Evolutionary conservation across 1,140 invertebrate genomes (phyloP).

Genomic region (Brachionus sp.): DNA sequence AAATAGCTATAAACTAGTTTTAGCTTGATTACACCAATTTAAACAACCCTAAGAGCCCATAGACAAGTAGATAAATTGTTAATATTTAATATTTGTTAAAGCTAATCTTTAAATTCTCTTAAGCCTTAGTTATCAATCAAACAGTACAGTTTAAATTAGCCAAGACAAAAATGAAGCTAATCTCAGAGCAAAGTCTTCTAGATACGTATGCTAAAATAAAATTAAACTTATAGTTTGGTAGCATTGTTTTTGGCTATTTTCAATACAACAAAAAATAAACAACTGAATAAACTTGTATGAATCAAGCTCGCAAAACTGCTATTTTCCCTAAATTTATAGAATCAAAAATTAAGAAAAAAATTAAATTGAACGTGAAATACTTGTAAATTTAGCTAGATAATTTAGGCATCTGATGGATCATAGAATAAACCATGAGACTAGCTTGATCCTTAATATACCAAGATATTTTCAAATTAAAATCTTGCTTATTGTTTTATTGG

Average conservation of each 20-base stretch:
- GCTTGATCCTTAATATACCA: neutral
- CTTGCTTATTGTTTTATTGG: neutral
- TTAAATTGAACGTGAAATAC: neutral
- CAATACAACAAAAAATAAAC: neutral
- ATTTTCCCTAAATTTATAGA: neutral
- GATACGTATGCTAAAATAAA: neutral
- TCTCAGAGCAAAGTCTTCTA: neutral
- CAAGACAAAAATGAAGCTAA: neutral
- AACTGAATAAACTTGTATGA: neutral
- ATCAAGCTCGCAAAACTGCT: neutral
- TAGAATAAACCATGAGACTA: neutral
- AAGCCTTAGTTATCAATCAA: conserved; percentile 34
- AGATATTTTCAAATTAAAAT: conserved; percentile 1
- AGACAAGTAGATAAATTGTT: conserved; percentile 9
- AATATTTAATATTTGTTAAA: conserved; percentile 31
- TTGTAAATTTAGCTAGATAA: neutral
- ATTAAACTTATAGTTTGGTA: neutral
- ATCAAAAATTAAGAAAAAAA: neutral
- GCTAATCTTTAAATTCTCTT: neutral
- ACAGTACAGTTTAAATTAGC: neutral
- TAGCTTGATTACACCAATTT: neutral
- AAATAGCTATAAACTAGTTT: neutral
- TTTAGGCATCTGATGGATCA: neutral
- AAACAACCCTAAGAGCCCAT: neutral
- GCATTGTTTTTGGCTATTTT: neutral